Conservation (phyloP, 2,888 invertebrate species). For the Synergus laeviventris region DNA sequence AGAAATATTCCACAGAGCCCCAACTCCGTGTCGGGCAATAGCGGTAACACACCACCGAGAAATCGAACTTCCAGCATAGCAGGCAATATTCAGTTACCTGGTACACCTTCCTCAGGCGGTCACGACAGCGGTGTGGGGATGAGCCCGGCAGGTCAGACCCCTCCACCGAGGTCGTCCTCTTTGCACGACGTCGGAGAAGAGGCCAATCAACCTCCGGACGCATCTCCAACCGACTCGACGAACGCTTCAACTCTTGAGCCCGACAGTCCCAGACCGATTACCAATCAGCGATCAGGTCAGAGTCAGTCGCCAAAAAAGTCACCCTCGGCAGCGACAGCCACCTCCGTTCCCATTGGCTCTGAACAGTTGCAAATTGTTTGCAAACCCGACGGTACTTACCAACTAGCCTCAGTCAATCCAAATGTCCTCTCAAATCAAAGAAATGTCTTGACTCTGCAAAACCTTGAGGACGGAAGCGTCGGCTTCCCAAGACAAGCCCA, state of each 20-base stretch:
- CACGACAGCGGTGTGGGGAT: slow-evolving; percentile 74
- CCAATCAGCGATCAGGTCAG: slow-evolving; percentile 54
- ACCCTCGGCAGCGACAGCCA: slow-evolving; percentile 55
- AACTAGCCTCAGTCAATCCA: slow-evolving; percentile 67
- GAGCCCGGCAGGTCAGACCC: slow-evolving; percentile 74
- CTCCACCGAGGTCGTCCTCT: slow-evolving; percentile 67
- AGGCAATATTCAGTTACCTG: slow-evolving; percentile 69
- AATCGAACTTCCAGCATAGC: slow-evolving; percentile 68
- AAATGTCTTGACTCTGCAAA: slow-evolving; percentile 67
- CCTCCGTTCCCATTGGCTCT: slow-evolving; percentile 62
- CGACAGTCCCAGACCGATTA: slow-evolving; percentile 60
- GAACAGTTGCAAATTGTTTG: slow-evolving; percentile 71
- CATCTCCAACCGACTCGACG: slow-evolving; percentile 65
- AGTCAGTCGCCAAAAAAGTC: slow-evolving; percentile 71
- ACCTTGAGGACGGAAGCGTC: slow-evolving; percentile 63
- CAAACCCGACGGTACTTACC: slow-evolving; percentile 72
- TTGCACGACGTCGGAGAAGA: slow-evolving; percentile 73
- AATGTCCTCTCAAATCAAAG: slow-evolving; percentile 63
- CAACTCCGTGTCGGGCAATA: slow-evolving; percentile 68
- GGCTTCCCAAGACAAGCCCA: slow-evolving; percentile 66
- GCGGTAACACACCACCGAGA: slow-evolving; percentile 70
- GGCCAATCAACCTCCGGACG: slow-evolving; percentile 70
- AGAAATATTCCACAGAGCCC: slow-evolving; percentile 73
- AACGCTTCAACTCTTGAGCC: slow-evolving; percentile 65
- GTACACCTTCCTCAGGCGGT: slow-evolving; percentile 73